Conservation (phyloP, 2,113 vertebrate genomes). For the Trichomycterus rosablanca region DNA sequence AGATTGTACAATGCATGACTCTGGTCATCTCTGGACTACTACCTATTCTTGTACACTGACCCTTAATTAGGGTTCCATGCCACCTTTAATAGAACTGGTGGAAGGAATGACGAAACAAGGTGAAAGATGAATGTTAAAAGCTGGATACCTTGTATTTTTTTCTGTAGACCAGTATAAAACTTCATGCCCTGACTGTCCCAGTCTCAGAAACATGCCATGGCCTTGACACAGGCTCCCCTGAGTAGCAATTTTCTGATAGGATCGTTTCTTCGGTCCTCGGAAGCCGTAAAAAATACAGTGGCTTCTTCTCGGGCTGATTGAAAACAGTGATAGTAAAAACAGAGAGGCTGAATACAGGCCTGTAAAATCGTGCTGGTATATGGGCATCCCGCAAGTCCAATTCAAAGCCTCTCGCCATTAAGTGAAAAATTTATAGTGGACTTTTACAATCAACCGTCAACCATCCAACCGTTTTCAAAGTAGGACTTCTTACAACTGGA, state of each 20-base stretch:
- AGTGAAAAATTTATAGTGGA: conserved; percentile 33
- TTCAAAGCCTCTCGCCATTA: conserved; percentile 9
- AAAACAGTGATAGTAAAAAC: conserved; percentile 36
- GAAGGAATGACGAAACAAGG: no score
- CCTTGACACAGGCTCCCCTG: conserved; percentile 30
- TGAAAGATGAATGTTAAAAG: no score
- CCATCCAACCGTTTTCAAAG: no score
- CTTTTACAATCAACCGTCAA: conserved; percentile 26
- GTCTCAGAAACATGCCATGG: conserved; percentile 14
- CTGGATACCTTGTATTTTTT: no score
- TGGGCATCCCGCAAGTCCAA: background rate
- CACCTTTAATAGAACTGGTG: no score
- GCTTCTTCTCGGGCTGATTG: conserved; percentile 30
- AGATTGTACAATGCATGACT: no score
- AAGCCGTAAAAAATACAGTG: conserved; percentile 33
- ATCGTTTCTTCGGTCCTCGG: conserved; percentile 37
- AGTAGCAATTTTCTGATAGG: conserved; percentile 47
- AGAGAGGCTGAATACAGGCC: conserved; percentile 34
- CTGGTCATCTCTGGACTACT: no score
- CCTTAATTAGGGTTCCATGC: no score
- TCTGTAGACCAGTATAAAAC: no score
- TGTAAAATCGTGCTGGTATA: conserved; percentile 31
- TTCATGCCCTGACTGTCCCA: background rate
- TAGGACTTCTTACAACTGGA: no score
- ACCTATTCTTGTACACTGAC: no score